These are phyloP conservation scores for Gallinago stenura DNA, from an alignment of 2,797 vertebrate species.

Conservation along the genomic window DNA sequence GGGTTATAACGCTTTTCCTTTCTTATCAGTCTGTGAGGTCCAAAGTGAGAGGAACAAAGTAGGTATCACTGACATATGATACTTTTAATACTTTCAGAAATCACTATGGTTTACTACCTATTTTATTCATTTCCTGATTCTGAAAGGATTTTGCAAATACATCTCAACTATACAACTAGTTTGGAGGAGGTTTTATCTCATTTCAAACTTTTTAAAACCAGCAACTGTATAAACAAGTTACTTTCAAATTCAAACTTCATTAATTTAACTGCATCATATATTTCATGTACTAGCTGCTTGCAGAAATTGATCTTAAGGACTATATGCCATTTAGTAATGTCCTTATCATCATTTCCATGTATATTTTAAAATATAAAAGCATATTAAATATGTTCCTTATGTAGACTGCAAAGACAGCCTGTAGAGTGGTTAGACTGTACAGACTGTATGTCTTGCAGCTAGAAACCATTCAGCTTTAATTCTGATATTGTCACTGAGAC, in stretches of 20 bases:
- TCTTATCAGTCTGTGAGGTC: conserved; percentile 83
- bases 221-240: not conserved
- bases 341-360: not conserved
- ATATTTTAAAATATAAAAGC: not conserved
- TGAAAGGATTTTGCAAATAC: not conserved
- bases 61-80: conserved; percentile 77
- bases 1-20: conserved; percentile 76
- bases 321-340: not conserved
- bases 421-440: not conserved
- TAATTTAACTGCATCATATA: not conserved
- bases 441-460: not conserved
- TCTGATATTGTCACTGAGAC: not conserved
- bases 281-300: not conserved
- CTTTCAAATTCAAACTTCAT: conserved; percentile 9
- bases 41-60: conserved; percentile 81
- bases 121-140: not conserved
- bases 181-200: not conserved
- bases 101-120: not conserved
- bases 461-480: not conserved
- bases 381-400: not conserved
- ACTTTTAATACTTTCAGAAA: conserved; percentile 60
- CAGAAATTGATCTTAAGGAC: not conserved
- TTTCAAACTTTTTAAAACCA: not conserved
- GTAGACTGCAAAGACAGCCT: not conserved
- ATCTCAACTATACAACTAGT: not conserved